Base-by-base conservation (phyloP, 2,113 vertebrate species). In the Channa argus region DNA sequence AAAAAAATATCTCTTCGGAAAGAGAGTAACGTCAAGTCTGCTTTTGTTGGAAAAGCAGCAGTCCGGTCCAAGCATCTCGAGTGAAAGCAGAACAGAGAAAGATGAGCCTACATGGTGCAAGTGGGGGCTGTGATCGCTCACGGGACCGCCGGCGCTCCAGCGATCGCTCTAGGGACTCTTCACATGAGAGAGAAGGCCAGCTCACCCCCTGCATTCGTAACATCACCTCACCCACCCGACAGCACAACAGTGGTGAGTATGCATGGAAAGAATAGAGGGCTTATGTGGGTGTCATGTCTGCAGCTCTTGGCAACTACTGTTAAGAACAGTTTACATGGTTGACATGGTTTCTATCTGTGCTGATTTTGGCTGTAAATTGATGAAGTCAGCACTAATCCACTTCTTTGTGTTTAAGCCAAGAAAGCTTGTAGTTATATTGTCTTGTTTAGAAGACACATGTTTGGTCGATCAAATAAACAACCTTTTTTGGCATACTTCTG, bases 151-250 rank as follows among this genome's bases (percentile, higher is more conserved):
- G 97, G 46, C 95, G 98, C 51, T 99, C 98, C 51, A 98, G 96
- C 54, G 98, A 99, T 91, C 95, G 97, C 87, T 99, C 98, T 55
- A 95, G 98, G 44, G 98, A 99, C 92, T 99, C 98, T 2, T 99
- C 98, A 47, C 98, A 99, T 2, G 98, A 99, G 89, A 95, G 97
- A 67, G 98, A 99, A 80, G 96, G 97, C 69, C 97, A 99, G 68
- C 97, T 99, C 71, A 99, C 98, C 63, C 98, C 98, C 0, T 99
- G 98, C 91, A 99, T 99, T 88, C 95, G 98, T 79, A 99, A 99
- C 78, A 94, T 99, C 83, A 98, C 97, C 66, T 99, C 98, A 61
- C 98, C 98, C 86, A 99, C 98, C 66, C 94, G 97, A 39, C 98
- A 98, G 70, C 95, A 97, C 88, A 96, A 96, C 84, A 92, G 92